These are phyloP conservation scores for Pocota personata DNA, from an alignment of 2,888 invertebrate genomes.

Conservation along the genomic window DNA sequence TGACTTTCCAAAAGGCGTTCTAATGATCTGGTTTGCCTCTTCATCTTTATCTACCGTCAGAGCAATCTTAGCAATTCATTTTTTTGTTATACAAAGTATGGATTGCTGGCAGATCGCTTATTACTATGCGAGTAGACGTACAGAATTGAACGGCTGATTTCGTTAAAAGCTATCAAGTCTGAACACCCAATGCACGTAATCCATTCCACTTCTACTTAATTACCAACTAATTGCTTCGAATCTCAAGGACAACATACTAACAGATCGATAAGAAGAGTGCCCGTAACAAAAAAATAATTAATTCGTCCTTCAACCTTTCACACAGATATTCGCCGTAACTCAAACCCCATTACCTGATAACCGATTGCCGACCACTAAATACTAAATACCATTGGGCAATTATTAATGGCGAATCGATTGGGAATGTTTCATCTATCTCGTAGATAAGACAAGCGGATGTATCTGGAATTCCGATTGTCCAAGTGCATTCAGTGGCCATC, in stretches of 20 bases:
- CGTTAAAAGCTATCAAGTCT: no score
- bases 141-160: no score
- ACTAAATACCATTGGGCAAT: slow-evolving; percentile 47
- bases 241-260: background rate
- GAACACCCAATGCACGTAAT: no score
- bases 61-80: no score
- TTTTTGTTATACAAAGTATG: no score
- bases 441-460: slow-evolving; percentile 60
- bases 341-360: slow-evolving; percentile 18
- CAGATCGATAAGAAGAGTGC: background rate
- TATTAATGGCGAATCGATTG: slow-evolving; percentile 65
- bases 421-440: slow-evolving; percentile 62
- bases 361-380: slow-evolving; percentile 17
- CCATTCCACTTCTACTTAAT: background rate
- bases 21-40: no score
- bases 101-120: no score
- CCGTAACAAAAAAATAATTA: background rate
- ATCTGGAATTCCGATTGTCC: slow-evolving; percentile 56
- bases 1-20: no score
- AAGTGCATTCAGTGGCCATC: slow-evolving; percentile 1
- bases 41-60: no score
- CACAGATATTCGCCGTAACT: background rate
- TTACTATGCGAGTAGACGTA: no score
- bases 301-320: slow-evolving; percentile 31
- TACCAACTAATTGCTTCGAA: background rate